phyloP scores from a whole-genome alignment of 2,888 invertebrate genomes.

The Epirrhoe tristata region DNA sequence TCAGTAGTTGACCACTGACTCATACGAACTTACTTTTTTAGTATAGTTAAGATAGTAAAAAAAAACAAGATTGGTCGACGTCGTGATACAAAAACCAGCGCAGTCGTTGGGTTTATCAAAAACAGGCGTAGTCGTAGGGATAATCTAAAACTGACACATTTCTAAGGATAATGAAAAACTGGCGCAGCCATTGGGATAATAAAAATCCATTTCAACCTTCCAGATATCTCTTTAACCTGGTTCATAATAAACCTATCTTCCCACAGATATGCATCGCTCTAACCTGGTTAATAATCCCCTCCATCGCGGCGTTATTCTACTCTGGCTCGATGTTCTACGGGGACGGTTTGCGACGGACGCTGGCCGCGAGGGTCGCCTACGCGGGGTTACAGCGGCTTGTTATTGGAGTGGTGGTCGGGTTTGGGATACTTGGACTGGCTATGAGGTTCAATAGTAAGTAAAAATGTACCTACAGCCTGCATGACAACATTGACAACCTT shows the following conservation, averaged over 20 bases:
- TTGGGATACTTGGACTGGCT: slow-evolving; percentile 32
- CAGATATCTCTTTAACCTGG: slow-evolving; percentile 37
- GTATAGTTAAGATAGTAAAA: too few relatives aligned
- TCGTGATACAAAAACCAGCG: not conserved
- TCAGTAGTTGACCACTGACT: too few relatives aligned
- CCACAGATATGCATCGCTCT: slow-evolving; percentile 34
- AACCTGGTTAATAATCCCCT: slow-evolving; percentile 39
- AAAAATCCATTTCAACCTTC: not conserved
- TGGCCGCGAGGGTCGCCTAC: slow-evolving; percentile 28
- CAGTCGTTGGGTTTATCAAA: not conserved
- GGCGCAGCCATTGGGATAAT: not conserved
- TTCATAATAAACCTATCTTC: too few relatives aligned
- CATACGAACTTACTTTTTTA: too few relatives aligned
- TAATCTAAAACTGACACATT: too few relatives aligned
- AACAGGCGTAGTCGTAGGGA: too few relatives aligned
- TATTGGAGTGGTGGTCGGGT: slow-evolving; percentile 24
- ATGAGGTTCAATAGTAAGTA: slow-evolving; percentile 39
- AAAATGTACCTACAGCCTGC: too few relatives aligned
- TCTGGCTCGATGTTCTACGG: slow-evolving; percentile 42
- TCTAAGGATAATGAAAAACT: too few relatives aligned
- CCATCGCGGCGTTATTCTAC: slow-evolving; percentile 29
- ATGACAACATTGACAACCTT: too few relatives aligned
- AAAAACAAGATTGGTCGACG: too few relatives aligned
- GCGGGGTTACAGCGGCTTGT: slow-evolving; percentile 35
- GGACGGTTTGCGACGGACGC: slow-evolving; percentile 32